Conservation (phyloP, 1,140 invertebrate species). For the Penaeus indicus region DNA sequence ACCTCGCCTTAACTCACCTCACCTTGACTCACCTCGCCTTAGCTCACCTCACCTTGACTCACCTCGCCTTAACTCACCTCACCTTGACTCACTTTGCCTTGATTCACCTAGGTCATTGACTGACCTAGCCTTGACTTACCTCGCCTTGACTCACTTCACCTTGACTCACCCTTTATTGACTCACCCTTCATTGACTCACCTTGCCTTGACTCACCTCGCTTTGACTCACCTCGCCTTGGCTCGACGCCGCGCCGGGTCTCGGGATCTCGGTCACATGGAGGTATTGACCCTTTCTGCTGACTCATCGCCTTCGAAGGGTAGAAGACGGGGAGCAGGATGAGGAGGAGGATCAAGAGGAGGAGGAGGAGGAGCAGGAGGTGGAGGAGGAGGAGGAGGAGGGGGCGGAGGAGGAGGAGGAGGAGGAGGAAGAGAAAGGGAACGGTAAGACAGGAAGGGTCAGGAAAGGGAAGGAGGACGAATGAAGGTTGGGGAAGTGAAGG, state of each 20-base stretch:
- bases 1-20: background rate
- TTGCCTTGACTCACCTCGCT: background rate
- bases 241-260: background rate
- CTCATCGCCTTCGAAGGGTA: too few species aligned
- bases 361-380: too few species aligned
- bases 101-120: background rate
- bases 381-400: too few species aligned
- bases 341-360: too few species aligned
- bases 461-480: too few species aligned
- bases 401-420: too few species aligned
- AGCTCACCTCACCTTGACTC: background rate
- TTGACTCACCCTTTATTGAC: background rate
- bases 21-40: background rate
- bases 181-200: background rate
- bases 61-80: background rate
- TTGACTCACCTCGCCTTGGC: background rate
- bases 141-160: background rate
- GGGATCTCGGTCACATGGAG: too few species aligned
- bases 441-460: too few species aligned
- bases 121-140: background rate
- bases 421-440: too few species aligned
- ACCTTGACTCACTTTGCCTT: background rate
- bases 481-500: too few species aligned
- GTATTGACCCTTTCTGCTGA: too few species aligned
- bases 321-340: too few species aligned